Evolutionary conservation across 1,140 invertebrate genomes (phyloP).

Genomic region (Neodiprion fabricii): DNA sequence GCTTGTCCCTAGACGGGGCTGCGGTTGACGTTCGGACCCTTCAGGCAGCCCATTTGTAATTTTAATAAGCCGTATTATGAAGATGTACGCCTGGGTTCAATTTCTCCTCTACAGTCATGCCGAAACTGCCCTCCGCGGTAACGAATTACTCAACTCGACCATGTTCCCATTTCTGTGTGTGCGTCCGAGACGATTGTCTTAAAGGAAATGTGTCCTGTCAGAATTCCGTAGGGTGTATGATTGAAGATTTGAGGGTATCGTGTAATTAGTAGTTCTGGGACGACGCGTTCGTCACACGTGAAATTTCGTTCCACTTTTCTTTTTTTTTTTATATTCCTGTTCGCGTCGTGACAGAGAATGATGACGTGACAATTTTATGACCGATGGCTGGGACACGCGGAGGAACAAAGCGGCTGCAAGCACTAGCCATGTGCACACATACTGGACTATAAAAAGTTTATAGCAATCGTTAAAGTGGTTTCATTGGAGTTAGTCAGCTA

Average conservation of each 20-base stretch:
- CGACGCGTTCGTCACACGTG: too few relatives aligned
- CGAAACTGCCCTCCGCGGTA: neutral
- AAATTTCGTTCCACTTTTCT: neutral
- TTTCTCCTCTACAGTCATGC: neutral
- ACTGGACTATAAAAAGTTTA: neutral
- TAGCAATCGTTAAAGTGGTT: conserved; percentile 7
- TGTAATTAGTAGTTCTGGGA: too few relatives aligned
- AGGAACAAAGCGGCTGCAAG: neutral
- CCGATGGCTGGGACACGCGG: neutral
- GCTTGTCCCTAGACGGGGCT: conserved; percentile 50
- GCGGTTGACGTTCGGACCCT: conserved; percentile 45
- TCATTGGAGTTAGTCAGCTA: neutral
- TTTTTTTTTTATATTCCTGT: neutral
- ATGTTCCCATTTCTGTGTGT: too few relatives aligned
- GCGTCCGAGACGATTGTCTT: too few relatives aligned
- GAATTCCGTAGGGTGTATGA: too few relatives aligned
- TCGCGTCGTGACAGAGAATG: neutral
- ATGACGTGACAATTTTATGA: neutral
- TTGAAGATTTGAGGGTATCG: too few relatives aligned
- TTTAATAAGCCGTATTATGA: conserved; percentile 60
- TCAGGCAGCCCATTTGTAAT: conserved; percentile 45
- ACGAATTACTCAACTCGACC: too few relatives aligned
- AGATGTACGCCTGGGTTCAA: neutral
- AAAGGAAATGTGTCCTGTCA: too few relatives aligned
- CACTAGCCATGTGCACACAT: neutral